Conservation (phyloP, 2,113 vertebrate genomes). For the Aix galericulata region DNA sequence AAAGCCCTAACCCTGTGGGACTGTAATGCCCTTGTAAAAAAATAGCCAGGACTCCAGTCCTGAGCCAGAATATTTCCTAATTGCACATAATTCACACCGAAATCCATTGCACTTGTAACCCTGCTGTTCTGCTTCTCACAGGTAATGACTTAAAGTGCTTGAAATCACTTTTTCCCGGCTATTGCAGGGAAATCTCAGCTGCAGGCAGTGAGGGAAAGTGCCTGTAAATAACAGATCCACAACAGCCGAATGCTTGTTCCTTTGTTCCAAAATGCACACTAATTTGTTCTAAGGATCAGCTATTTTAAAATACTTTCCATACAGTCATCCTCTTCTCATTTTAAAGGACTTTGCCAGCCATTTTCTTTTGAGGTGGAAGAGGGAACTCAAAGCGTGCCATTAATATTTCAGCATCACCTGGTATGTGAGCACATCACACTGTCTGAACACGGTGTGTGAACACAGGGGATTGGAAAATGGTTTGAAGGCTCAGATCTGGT, state of each 20-base stretch:
- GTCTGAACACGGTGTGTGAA: background rate
- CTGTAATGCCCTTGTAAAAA: fast-evolving
- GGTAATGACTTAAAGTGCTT: background rate
- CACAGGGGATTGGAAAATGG: background rate
- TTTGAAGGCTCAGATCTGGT: background rate
- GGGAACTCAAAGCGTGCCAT: background rate
- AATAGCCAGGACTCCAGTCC: background rate
- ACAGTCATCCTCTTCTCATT: background rate
- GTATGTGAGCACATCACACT: background rate
- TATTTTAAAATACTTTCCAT: background rate
- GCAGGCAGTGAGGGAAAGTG: background rate
- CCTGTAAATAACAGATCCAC: background rate
- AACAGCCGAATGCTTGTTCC: background rate
- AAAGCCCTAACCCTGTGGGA: background rate
- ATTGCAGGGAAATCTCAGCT: background rate
- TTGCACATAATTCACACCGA: background rate
- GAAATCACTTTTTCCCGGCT: background rate
- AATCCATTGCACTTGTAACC: background rate
- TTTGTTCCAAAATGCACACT: background rate
- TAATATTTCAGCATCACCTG: background rate
- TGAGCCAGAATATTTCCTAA: background rate
- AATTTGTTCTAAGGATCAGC: background rate
- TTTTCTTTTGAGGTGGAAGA: background rate
- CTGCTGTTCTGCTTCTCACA: background rate
- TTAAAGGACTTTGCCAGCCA: background rate